Percentiles rank a stretch among this genome's conserved stretches.
Evolutionary conservation across 2,888 invertebrate species (phyloP).

Genomic region (Physocephala rufipes): DNA sequence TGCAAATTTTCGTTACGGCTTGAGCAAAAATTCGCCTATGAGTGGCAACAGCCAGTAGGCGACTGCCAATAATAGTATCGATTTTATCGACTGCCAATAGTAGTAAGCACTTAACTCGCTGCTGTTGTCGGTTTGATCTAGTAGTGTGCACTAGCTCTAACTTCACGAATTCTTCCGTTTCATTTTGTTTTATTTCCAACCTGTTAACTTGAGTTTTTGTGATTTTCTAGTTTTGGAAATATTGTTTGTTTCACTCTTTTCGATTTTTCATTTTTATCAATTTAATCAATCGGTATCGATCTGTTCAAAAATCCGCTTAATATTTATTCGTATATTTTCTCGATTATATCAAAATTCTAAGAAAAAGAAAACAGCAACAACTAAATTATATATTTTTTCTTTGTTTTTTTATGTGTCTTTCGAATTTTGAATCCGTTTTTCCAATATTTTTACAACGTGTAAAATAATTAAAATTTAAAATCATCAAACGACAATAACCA

Average conservation of each 20-base stretch:
- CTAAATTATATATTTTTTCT: slow-evolving; percentile 11
- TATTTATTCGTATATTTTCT: background rate
- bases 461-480: background rate
- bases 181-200: background rate
- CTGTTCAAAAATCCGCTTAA: background rate
- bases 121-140: too few relatives aligned
- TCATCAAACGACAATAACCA: background rate
- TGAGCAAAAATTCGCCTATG: too few relatives aligned
- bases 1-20: too few relatives aligned
- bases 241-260: slow-evolving; percentile 17
- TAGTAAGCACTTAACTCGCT: too few relatives aligned
- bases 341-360: slow-evolving; percentile 2
- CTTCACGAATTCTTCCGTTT: too few relatives aligned
- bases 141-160: too few relatives aligned
- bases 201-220: slow-evolving; percentile 23
- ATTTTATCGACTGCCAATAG: too few relatives aligned
- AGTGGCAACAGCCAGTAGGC: too few relatives aligned
- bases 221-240: slow-evolving; percentile 29
- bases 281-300: slow-evolving; percentile 1
- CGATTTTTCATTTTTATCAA: background rate
- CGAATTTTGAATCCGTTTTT: background rate
- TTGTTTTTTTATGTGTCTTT: background rate
- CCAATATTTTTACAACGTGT: background rate
- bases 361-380: slow-evolving; percentile 14
- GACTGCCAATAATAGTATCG: too few relatives aligned